Evolutionary conservation across 2,888 invertebrate genomes (phyloP), one percentile per base, ranked within the genome.

Genomic region (Watsonalla cultraria): DNA sequence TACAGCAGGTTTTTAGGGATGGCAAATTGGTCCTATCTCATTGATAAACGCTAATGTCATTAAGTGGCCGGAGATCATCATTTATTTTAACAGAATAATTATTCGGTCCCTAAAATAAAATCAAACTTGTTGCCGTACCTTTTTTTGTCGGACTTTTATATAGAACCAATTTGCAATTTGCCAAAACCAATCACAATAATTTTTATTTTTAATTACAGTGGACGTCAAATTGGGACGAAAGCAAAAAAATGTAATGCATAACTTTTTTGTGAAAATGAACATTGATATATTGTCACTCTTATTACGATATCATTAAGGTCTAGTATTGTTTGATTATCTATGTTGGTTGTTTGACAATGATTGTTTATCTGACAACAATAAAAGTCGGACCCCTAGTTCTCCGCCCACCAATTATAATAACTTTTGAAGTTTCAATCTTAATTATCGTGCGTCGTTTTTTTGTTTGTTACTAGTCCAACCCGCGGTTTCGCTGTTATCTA

Each of bases 121-220:
- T 53, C 53, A 56, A 62, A 55, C 51, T 54, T 50, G 54, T 56
- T 24, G 24, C 53, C 51, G 51, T 56, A 59, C 59, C 67, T 62
- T 63, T 66, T 62, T 61, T 53, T 64, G 11, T 56, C 52, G 59
- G 59, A 66, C 59, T 57, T 63, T 68, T 66, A 76, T 72, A 72
- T 70, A 70, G 62, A 80, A 72, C 78, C 85, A 83, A 85, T 89
- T 84, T 79, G 83, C 86, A 86, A 87, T 88, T 84, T 86, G 85
- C 87, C 86, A 86, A 84, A 87, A 82, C 78, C 85, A 87, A 89
- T 90, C 86, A 86, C 80, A 87, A 88, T 90, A 86, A 87, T 83
- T 87, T 86, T 84, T 76, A 80, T 78, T 80, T 84, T 86, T 88
- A 89, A 89, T 88, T 86, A 84, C 70, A 75, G 64, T 63, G 64